Percentiles rank a stretch among this genome's conserved stretches.
Conservation (phyloP, 1,140 invertebrate species). For the Asobara japonica region DNA sequence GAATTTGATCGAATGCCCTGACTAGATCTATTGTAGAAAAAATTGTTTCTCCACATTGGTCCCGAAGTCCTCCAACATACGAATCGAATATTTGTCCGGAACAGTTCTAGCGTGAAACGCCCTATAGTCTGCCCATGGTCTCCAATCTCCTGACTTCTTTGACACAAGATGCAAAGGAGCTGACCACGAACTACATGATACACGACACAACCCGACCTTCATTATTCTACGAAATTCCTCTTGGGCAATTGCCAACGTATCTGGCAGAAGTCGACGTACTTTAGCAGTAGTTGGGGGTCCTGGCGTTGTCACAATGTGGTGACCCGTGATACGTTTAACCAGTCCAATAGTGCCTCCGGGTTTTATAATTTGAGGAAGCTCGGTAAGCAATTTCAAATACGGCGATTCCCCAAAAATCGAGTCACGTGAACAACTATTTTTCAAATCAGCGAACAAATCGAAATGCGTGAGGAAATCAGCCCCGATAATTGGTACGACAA, state of each 20-base stretch:
- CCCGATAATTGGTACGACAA: too few relatives aligned
- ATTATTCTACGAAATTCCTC: background rate
- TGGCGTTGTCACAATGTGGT: background rate
- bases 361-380: too few relatives aligned
- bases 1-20: too few relatives aligned
- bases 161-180: background rate
- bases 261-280: background rate
- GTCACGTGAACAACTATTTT: too few relatives aligned
- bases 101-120: conserved; percentile 59
- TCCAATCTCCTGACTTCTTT: conserved; percentile 56
- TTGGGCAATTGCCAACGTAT: background rate
- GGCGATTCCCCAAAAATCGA: too few relatives aligned
- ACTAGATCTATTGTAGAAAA: conserved; percentile 64
- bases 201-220: background rate
- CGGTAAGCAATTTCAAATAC: too few relatives aligned
- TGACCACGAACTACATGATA: background rate
- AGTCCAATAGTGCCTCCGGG: too few relatives aligned
- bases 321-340: background rate
- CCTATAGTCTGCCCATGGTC: conserved; percentile 65
- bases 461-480: too few relatives aligned
- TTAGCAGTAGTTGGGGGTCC: background rate
- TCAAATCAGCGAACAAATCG: too few relatives aligned
- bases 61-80: conserved; percentile 43
- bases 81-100: conserved; percentile 36
- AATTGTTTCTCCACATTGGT: conserved; percentile 47